Conservation (phyloP, 2,113 vertebrate species). For the Numenius arquata region DNA sequence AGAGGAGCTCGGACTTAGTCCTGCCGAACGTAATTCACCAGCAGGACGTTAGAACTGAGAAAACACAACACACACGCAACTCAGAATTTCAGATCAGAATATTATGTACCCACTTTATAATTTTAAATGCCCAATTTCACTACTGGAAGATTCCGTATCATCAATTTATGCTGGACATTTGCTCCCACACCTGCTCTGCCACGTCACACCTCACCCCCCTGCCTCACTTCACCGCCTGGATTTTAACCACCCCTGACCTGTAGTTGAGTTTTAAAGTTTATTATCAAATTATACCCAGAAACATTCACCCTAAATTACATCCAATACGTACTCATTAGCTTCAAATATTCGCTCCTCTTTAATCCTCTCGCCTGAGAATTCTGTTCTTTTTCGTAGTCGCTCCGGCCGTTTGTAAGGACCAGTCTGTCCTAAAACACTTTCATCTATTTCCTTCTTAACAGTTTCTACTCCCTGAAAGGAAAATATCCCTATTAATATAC, state of each 20-base stretch:
- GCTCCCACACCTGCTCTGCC: not conserved
- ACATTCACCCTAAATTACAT: accelerated
- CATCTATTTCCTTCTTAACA: slow-evolving; percentile 89
- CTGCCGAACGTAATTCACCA: not conserved
- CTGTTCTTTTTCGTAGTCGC: slow-evolving; percentile 87
- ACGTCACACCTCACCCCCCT: not conserved
- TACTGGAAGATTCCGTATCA: accelerated
- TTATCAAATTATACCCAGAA: not conserved
- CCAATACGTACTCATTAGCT: slow-evolving; percentile 86
- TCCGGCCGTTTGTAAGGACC: slow-evolving; percentile 88
- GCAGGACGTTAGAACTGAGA: not conserved
- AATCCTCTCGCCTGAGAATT: slow-evolving; percentile 83
- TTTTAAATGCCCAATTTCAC: not conserved
- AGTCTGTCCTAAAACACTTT: slow-evolving; percentile 83
- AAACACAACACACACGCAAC: not conserved
- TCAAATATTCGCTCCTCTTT: slow-evolving; percentile 84
- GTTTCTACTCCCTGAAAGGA: slow-evolving; percentile 86
- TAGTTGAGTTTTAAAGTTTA: not conserved
- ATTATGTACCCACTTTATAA: accelerated
- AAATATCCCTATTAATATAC: not conserved
- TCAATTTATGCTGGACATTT: not conserved
- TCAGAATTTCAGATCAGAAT: not conserved
- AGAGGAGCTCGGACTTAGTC: not conserved
- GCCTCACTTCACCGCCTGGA: not conserved
- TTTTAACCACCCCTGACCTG: not conserved